phyloP scores from a whole-genome alignment of 2,888 invertebrate species.

The Trisateles emortualis region DNA sequence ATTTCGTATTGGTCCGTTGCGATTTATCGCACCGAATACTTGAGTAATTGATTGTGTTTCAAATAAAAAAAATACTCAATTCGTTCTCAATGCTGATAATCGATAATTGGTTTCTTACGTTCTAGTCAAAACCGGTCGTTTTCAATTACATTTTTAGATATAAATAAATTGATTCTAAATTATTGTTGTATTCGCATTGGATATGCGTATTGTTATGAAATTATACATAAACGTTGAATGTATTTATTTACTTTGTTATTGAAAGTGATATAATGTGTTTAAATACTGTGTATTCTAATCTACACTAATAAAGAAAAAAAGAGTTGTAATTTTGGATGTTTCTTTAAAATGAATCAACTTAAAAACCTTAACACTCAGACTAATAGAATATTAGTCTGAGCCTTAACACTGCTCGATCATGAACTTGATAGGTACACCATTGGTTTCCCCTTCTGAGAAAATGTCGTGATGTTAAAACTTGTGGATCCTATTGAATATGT shows the following conservation, averaged over 20 bases:
- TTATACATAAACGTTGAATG: constrained; percentile 14
- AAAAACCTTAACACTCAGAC: no score
- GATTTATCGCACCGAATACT: constrained; percentile 60
- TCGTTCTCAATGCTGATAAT: constrained; percentile 57
- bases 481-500: no score
- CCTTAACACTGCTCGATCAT: no score
- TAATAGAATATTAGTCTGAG: no score
- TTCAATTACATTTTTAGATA: constrained; percentile 49
- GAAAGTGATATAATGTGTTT: neutral
- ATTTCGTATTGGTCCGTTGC: constrained; percentile 51
- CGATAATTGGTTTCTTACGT: constrained; percentile 56
- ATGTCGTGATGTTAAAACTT: no score
- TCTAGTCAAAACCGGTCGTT: constrained; percentile 36
- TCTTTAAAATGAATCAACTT: no score
- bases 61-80: constrained; percentile 52
- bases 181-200: constrained; percentile 48
- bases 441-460: no score
- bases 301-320: constrained; percentile 10
- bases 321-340: neutral
- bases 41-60: constrained; percentile 60
- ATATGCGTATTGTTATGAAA: constrained; percentile 43
- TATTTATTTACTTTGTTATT: neutral
- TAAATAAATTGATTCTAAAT: constrained; percentile 53
- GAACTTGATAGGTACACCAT: no score
- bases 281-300: neutral